These are phyloP conservation scores for Macropodus opercularis DNA, from an alignment of 2,797 vertebrate species.

Conservation along the genomic window DNA sequence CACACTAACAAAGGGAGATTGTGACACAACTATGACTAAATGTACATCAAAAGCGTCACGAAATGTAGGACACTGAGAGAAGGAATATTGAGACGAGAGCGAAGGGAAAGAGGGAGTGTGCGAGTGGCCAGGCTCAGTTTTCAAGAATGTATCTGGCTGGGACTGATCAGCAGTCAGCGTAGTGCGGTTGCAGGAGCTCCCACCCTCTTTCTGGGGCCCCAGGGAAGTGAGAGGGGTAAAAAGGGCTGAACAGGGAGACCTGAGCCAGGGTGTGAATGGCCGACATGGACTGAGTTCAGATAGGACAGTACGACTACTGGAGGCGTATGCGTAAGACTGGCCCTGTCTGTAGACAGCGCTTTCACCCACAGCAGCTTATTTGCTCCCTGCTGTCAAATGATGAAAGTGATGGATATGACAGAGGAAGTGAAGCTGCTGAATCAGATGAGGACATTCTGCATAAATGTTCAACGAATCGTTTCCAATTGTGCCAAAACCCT, in stretches of 20 bases:
- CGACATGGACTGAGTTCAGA: constrained; percentile 44
- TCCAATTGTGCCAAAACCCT: constrained; percentile 31
- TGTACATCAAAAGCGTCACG: constrained; percentile 6
- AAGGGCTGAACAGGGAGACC: constrained; percentile 65
- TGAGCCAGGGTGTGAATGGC: constrained; percentile 51
- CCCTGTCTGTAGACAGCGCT: neutral
- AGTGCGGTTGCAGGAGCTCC: constrained; percentile 78
- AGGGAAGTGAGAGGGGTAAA: constrained; percentile 67
- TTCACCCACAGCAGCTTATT: constrained; percentile 17
- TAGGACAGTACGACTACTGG: constrained; percentile 21
- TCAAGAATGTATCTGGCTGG: constrained; percentile 85
- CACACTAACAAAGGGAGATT: constrained; percentile 3
- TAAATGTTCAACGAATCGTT: constrained; percentile 46
- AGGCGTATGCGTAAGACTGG: constrained; percentile 28
- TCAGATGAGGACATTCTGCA: constrained; percentile 43
- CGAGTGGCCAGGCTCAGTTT: constrained; percentile 74
- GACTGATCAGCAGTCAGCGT: constrained; percentile 74
- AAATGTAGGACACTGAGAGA: constrained; percentile 31
- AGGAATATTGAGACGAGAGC: constrained; percentile 55
- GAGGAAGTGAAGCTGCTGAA: constrained; percentile 58
- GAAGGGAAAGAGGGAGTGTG: constrained; percentile 61
- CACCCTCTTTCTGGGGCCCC: constrained; percentile 77
- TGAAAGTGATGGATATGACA: constrained; percentile 63
- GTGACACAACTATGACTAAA: constrained; percentile 1
- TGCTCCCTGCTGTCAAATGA: constrained; percentile 43